Evolutionary conservation across 2,797 vertebrate species (phyloP).

Genomic region (Gadopsis bispinosus): DNA sequence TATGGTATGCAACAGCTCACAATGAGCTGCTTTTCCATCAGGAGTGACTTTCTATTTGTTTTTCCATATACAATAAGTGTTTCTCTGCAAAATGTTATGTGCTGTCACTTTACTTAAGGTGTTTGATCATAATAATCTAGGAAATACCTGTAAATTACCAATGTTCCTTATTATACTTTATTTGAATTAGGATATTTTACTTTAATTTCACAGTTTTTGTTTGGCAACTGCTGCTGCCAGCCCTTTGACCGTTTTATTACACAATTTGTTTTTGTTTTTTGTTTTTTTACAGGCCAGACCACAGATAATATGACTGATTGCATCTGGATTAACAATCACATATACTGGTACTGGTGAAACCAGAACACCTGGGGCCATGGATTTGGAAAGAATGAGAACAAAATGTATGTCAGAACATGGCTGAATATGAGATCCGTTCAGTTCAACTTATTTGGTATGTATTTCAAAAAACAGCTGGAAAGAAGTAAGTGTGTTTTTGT

Average conservation of each 20-base stretch:
- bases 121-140: too few relatives aligned
- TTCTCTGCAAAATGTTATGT: neutral
- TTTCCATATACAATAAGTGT: constrained; percentile 29
- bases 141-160: too few relatives aligned
- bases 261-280: too few relatives aligned
- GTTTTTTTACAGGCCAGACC: neutral
- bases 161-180: too few relatives aligned
- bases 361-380: neutral
- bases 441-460: too few relatives aligned
- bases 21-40: neutral
- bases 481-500: neutral
- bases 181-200: too few relatives aligned
- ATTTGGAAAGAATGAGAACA: neutral
- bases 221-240: too few relatives aligned
- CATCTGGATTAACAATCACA: constrained; percentile 6
- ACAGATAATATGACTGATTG: neutral
- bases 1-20: neutral
- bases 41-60: constrained; percentile 29
- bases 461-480: neutral
- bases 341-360: neutral
- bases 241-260: too few relatives aligned
- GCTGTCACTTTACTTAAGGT: too few relatives aligned
- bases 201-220: too few relatives aligned
- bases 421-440: constrained; percentile 1
- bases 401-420: neutral